Evolutionary conservation across 2,888 invertebrate species (phyloP).

Genomic region (Sinhomidia bicolor): DNA sequence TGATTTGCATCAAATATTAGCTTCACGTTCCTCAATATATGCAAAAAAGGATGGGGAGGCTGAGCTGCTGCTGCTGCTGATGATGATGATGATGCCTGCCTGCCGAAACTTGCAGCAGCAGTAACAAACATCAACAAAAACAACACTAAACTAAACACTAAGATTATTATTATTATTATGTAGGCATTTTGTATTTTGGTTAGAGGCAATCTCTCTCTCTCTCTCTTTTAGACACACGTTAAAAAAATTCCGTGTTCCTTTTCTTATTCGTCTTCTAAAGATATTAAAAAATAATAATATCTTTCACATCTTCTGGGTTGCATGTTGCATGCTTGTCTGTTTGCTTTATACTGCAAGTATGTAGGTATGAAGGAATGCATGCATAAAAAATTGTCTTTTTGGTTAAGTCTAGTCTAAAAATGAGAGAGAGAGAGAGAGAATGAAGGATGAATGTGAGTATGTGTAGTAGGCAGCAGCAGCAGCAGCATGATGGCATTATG

Average conservation of each 20-base stretch:
- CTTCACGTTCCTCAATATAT: constrained; percentile 66
- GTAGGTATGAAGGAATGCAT: constrained; percentile 35
- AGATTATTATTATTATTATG: constrained; percentile 59
- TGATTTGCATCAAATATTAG: constrained; percentile 72
- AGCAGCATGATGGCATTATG: constrained; percentile 45
- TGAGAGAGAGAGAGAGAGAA: too few relatives aligned
- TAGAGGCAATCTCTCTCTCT: constrained; percentile 54
- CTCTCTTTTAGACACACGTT: constrained; percentile 53
- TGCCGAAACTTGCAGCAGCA: constrained; percentile 24
- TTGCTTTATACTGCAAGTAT: not conserved
- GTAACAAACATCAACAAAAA: constrained; percentile 33
- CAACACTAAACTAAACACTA: constrained; percentile 56
- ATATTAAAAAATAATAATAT: constrained; percentile 18
- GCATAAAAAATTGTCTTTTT: not conserved
- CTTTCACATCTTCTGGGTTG: too few relatives aligned
- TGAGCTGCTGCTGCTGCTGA: constrained; percentile 14
- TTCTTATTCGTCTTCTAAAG: constrained; percentile 2
- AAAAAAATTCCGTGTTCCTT: constrained; percentile 15
- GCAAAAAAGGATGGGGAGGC: constrained; percentile 57
- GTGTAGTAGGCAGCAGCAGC: constrained; percentile 42
- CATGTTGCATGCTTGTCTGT: not conserved
- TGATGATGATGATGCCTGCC: too few relatives aligned
- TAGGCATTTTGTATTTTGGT: constrained; percentile 71
- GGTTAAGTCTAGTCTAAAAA: too few relatives aligned
- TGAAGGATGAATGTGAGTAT: constrained; percentile 41